phyloP scores from a whole-genome alignment of 1,140 invertebrate species.

The Brachionus koreanus region DNA sequence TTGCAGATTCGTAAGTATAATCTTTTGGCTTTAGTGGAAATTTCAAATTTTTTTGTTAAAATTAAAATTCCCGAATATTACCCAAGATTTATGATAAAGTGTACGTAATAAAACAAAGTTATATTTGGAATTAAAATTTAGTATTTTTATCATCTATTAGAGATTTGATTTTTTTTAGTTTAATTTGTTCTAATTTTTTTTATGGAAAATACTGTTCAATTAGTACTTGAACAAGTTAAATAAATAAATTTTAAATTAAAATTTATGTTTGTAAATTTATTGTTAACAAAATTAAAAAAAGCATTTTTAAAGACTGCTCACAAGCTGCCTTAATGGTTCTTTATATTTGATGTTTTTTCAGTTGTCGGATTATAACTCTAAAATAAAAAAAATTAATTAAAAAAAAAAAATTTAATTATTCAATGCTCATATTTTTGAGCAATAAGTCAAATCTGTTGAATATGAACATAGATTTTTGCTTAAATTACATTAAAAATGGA shows the following conservation, averaged over 20 bases:
- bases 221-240: background rate
- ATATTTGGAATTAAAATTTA: background rate
- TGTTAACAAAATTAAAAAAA: background rate
- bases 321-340: background rate
- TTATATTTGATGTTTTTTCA: constrained; percentile 21
- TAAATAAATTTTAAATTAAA: background rate
- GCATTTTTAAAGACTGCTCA: background rate
- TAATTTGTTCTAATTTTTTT: background rate
- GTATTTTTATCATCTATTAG: background rate
- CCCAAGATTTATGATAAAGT: constrained; percentile 27
- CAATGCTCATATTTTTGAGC: too few species aligned
- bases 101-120: background rate
- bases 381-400: background rate
- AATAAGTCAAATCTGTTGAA: too few species aligned
- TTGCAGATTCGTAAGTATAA: constrained; percentile 9
- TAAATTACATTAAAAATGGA: constrained; percentile 41
- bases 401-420: background rate
- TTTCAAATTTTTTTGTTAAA: background rate
- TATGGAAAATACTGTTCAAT: background rate
- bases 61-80: background rate
- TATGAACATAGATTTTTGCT: too few species aligned
- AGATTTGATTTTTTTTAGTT: background rate
- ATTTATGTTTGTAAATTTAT: background rate
- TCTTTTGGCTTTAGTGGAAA: constrained; percentile 22
- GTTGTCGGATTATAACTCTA: constrained; percentile 9